phyloP scores from a whole-genome alignment of 2,113 vertebrate species.

The Halcyon senegalensis region DNA sequence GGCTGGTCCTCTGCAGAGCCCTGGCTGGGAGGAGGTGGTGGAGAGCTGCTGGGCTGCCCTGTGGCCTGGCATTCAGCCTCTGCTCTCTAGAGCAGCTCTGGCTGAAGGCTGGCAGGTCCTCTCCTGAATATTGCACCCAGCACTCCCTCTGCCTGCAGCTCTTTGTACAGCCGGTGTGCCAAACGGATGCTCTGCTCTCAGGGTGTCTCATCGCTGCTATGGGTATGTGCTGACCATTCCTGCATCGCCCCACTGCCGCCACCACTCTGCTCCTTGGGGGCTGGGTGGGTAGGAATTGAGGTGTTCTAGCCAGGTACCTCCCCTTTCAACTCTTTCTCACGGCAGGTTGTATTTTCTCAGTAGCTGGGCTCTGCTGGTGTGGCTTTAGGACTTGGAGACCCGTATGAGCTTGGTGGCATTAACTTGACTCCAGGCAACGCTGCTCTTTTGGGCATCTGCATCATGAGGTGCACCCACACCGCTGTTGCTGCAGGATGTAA shows the following conservation, averaged over 20 bases:
- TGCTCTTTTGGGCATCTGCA: not conserved
- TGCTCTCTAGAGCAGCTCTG: not conserved
- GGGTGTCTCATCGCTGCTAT: not conserved
- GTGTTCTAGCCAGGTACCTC: not conserved
- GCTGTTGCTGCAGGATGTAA: not conserved
- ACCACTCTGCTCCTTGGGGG: not conserved
- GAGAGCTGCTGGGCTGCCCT: not conserved
- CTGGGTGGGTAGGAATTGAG: not conserved
- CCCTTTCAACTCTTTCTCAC: not conserved
- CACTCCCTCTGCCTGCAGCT: not conserved
- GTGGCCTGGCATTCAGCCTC: not conserved
- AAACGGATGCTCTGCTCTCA: fast-evolving
- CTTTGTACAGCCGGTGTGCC: not conserved
- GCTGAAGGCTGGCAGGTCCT: not conserved
- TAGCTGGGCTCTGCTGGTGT: not conserved
- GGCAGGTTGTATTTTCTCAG: not conserved
- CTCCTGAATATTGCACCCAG: not conserved
- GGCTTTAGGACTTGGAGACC: not conserved
- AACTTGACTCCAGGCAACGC: not conserved
- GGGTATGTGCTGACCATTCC: not conserved
- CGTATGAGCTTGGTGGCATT: not conserved
- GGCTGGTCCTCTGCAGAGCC: not conserved
- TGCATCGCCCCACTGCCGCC: fast-evolving
- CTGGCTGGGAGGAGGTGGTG: not conserved
- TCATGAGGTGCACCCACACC: fast-evolving